Evolutionary conservation across 2,113 vertebrate species (phyloP).

Genomic region (Protomyctophum bolini): DNA sequence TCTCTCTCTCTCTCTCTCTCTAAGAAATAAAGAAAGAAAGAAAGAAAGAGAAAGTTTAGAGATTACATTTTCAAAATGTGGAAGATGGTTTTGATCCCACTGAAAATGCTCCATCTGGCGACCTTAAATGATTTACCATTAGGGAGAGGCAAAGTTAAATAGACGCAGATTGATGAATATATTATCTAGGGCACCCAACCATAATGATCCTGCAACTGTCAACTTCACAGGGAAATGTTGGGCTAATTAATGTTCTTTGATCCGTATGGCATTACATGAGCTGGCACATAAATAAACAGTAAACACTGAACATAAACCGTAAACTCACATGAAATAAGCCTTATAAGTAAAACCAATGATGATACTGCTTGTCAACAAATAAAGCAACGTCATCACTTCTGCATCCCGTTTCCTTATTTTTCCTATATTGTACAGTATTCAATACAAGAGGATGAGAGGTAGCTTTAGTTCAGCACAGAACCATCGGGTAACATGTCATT

Average conservation of each 20-base stretch:
- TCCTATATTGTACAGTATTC: no score
- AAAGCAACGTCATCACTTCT: not conserved
- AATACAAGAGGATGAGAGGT: no score
- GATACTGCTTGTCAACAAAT: no score
- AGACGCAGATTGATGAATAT: conserved; percentile 26
- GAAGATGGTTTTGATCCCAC: conserved; percentile 22
- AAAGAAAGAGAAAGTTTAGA: no score
- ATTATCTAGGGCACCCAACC: conserved; percentile 17
- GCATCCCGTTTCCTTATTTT: not conserved
- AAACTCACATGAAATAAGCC: no score
- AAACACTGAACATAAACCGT: no score
- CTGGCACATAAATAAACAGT: no score
- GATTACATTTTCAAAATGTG: conserved; percentile 23
- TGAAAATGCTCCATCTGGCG: conserved; percentile 25
- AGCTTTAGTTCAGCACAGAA: no score
- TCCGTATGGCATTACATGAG: conserved; percentile 11
- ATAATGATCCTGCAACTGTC: conserved; percentile 19
- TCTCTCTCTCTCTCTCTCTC: not conserved
- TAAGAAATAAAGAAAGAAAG: no score
- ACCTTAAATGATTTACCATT: conserved; percentile 10
- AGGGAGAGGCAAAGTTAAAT: conserved; percentile 20
- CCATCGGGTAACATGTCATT: no score
- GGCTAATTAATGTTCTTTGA: conserved; percentile 35
- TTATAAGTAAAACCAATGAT: no score
- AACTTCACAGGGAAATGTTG: conserved; percentile 30